Evolutionary conservation across 2,888 invertebrate species (phyloP), one percentile per base, ranked within the genome.

Genomic region (Erebia aethiops): DNA sequence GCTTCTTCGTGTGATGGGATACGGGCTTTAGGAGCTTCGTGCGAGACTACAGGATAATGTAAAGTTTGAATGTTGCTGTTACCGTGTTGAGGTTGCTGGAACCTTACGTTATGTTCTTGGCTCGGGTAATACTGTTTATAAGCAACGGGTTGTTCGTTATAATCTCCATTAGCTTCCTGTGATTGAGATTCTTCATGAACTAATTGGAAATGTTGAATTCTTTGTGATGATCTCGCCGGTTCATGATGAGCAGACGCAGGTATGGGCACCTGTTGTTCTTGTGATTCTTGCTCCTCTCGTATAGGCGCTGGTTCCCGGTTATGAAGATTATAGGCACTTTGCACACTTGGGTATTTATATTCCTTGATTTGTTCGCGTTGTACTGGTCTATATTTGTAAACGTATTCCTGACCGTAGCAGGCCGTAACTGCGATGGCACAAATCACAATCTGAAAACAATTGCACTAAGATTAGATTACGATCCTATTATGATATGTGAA

Each of bases 371-470:
- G 81, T 71, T 87, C 87, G 70, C 82, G 85, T 21, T 84, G 85
- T n/a, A 81, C 75, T 14, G 83, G 81, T 64, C 84, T 87, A 16
- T 85, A 77, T 62, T 77, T 78, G 73, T 89, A 88, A 14, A 78
- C 80, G 58, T 86, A 86, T 71, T 90, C 87, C 70, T 90, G 85
- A 63, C 87, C 81, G 16, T 81, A 77, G 52, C 81, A 83, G 11
- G 81, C 79, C 56, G 84, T 80, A 26, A 87, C 76, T 21, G 81
- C 79, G 13, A 85, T 75, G 52, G 83, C 81, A 65, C 90, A 72
- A 74, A 90, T 76, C 73, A 88, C 72, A 74, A 90, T 81, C 92
- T 92, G 87, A 65, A 88, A 87, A 71, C 52, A 62, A 54, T 61
- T 66, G 72, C 1, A 21, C 18, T 62, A 46, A 49, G 14, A 41